phyloP scores from a whole-genome alignment of 2,888 invertebrate genomes.

The Diabrotica balteata region DNA sequence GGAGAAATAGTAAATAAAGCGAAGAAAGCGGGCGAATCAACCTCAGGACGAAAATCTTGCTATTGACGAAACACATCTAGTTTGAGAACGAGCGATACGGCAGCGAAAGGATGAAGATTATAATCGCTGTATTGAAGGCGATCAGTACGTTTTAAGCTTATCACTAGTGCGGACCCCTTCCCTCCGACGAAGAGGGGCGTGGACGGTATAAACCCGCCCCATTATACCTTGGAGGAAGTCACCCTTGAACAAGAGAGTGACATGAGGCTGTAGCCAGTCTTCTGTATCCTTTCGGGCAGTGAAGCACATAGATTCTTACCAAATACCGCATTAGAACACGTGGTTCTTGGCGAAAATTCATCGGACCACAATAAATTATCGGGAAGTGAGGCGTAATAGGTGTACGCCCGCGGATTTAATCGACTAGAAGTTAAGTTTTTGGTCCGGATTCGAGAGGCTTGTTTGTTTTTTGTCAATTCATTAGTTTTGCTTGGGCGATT shows the following conservation, averaged over 20 bases:
- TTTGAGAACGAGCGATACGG: background rate
- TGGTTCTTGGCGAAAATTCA: conserved; percentile 53
- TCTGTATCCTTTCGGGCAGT: conserved; percentile 58
- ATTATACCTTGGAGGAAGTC: conserved; percentile 58
- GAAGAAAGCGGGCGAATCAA: background rate
- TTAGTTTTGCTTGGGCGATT: conserved; percentile 32
- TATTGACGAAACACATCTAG: background rate
- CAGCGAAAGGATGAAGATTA: conserved; percentile 20
- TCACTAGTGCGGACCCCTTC: conserved; percentile 29
- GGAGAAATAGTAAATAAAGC: background rate
- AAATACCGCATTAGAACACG: conserved; percentile 55
- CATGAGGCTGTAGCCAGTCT: conserved; percentile 59
- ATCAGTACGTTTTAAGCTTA: conserved; percentile 36
- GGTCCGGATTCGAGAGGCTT: conserved; percentile 31
- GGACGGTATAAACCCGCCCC: conserved; percentile 45
- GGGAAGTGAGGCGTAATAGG: conserved; percentile 57
- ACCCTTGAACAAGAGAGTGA: conserved; percentile 60
- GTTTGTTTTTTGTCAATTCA: conserved; percentile 35
- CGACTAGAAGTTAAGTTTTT: conserved; percentile 46
- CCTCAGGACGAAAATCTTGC: background rate
- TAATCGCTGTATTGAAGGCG: conserved; percentile 27
- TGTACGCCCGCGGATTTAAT: conserved; percentile 52
- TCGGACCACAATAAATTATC: conserved; percentile 57
- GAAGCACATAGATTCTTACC: conserved; percentile 51
- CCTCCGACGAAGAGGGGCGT: conserved; percentile 35